Percentiles rank a stretch among this genome's conserved stretches.
Evolutionary conservation across 2,797 vertebrate species (phyloP).

Genomic region (Rhinella marina): DNA sequence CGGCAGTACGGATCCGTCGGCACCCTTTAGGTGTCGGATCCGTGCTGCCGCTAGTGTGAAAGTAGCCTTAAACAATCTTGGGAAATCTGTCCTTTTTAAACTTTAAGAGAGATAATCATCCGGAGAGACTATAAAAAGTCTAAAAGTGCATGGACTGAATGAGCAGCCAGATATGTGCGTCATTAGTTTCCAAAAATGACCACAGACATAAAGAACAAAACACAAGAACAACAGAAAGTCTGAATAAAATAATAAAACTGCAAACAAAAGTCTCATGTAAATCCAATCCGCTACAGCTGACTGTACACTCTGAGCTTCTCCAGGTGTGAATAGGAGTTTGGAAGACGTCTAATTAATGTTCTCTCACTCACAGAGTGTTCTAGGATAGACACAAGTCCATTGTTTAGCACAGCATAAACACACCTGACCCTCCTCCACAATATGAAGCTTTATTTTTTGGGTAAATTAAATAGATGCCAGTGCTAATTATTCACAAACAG

Average conservation of each 20-base stretch:
- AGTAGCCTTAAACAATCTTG: background rate
- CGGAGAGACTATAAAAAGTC: background rate
- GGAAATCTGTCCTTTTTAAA: background rate
- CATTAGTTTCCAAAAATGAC: background rate
- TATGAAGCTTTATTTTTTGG: background rate
- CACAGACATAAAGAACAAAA: background rate
- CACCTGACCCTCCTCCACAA: too few species aligned
- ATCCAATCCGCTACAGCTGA: background rate
- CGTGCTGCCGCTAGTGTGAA: too few species aligned
- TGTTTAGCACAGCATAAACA: background rate
- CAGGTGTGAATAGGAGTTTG: background rate
- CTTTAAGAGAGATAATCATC: background rate
- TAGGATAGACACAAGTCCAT: background rate
- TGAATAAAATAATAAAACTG: background rate
- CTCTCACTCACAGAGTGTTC: background rate
- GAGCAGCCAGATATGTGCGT: background rate
- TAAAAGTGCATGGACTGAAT: background rate
- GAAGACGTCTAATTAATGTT: background rate
- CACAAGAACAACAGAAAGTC: background rate
- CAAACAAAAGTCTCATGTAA: background rate
- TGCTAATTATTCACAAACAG: constrained; percentile 25
- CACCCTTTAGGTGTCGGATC: too few species aligned
- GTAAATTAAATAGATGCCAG: background rate
- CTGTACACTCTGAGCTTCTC: background rate
- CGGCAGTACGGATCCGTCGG: too few species aligned